Conservation (phyloP, 2,888 invertebrate genomes). For the Criorhina ranunculi region DNA sequence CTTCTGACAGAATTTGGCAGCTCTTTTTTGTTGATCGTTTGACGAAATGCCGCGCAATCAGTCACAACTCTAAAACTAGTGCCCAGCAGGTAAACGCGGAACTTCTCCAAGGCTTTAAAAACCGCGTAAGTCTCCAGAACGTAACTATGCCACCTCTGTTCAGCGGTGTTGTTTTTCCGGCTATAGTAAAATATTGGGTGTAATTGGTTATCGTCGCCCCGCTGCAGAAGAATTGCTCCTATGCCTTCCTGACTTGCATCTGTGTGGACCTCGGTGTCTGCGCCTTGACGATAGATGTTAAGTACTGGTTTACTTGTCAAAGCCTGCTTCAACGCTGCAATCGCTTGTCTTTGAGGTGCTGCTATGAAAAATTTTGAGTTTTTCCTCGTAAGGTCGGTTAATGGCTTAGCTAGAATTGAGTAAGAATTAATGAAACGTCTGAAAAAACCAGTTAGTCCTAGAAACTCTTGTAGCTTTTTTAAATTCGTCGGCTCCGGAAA, state of each 20-base stretch:
- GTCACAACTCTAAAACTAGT: no score
- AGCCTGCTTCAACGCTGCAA: neutral
- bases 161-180: neutral
- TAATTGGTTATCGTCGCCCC: neutral
- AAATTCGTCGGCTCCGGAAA: neutral
- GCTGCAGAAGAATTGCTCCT: neutral
- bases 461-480: neutral
- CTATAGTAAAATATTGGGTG: neutral
- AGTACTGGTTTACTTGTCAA: neutral
- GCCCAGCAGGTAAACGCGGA: no score
- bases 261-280: neutral
- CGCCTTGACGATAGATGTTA: neutral
- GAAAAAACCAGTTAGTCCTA: neutral
- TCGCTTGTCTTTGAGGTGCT: neutral
- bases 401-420: neutral
- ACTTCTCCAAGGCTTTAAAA: no score
- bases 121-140: no score
- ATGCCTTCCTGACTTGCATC: conserved; percentile 5
- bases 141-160: neutral
- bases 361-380: neutral
- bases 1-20: neutral
- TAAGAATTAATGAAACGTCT: neutral
- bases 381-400: neutral
- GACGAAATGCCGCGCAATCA: no score
- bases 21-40: no score